Evolutionary conservation across 2,113 vertebrate species (phyloP).

Genomic region (human (Homo sapiens)): DNA sequence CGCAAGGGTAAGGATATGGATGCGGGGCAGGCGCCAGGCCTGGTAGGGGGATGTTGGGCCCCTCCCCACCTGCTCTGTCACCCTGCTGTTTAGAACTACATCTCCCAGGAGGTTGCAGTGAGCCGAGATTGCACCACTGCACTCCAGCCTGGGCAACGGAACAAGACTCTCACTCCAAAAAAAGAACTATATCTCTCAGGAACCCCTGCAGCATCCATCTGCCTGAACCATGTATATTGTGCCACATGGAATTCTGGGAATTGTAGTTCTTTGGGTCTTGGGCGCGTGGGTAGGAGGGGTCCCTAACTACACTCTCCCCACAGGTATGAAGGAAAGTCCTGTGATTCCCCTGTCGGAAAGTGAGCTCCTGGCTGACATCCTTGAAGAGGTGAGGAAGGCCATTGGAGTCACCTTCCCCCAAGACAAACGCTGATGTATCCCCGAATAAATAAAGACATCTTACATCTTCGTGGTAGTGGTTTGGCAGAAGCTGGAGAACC

Average conservation of each 20-base stretch:
- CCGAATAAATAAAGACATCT: neutral
- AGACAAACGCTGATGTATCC: conserved; percentile 69
- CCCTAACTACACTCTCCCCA: neutral
- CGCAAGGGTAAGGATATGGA: conserved; percentile 84
- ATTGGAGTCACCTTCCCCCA: conserved; percentile 87
- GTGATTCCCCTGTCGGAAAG: conserved; percentile 88
- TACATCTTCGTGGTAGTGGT: neutral
- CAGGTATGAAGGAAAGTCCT: conserved; percentile 91
- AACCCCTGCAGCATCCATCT: neutral
- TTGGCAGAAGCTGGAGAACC: neutral
- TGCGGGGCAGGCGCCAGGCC: neutral
- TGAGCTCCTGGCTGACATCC: conserved; percentile 85
- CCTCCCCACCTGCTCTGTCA: accelerated
- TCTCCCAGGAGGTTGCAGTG: neutral
- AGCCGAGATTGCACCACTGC: too few relatives aligned
- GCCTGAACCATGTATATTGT: accelerated
- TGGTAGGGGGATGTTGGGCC: too few relatives aligned
- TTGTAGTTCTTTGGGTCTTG: neutral
- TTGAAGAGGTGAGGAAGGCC: conserved; percentile 87
- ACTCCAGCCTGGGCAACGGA: too few relatives aligned
- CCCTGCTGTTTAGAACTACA: neutral
- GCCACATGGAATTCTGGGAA: conserved; percentile 6
- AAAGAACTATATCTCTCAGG: conserved; percentile 48
- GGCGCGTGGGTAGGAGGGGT: accelerated
- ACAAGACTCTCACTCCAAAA: too few relatives aligned